Base-by-base conservation (phyloP, 2,888 invertebrate species). In the Oegoconia quadripuncta region DNA sequence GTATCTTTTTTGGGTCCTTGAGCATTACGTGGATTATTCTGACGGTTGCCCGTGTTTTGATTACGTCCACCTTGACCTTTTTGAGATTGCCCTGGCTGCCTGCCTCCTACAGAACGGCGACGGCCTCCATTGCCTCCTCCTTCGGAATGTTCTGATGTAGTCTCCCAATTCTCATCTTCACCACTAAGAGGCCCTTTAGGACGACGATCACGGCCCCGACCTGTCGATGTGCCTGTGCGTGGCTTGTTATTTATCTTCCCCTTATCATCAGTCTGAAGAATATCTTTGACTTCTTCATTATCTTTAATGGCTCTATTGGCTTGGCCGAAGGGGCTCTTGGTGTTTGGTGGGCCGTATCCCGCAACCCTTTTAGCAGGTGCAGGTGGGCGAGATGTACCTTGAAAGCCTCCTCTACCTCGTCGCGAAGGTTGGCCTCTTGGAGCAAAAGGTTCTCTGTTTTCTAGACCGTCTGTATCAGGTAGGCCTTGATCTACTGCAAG, bases 381-480 rank as follows among this genome's bases (percentile, higher is more conserved):
- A n/a, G 83, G 83, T 6, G 82, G 84, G n/a, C 87, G 71, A 2
- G 73, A 50, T 1, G 78, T 60, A 14, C 86, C 86, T 48, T 83
- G 84, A 52, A 84, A 86, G 17, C 86, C 86, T 11, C 93, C 95
- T 44, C 97, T 89, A 3, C 97, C 97, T 41, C 96, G 91, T 34
- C 96, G 89, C 1, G 96, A 96, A 0, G 97, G 97, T 72, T 96
- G 96, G 1, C 97, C 97, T 14, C 95, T 90, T 0, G 96, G 96
- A 1, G 94, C 93, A 76, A 96, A 96, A 32, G 93, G 93, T 60
- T 94, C 93, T 40, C 91, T 82, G 48, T 83, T 86, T 64, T 83
- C 80, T 71, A 89, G 53, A 11, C 69, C 65, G 46, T 84, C 82
- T 8, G 57, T 42, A 8, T 55, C 37, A 17, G 56, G 49, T 28